phyloP scores from a whole-genome alignment of 1,140 invertebrate species.

The Drosophila leontia region DNA sequence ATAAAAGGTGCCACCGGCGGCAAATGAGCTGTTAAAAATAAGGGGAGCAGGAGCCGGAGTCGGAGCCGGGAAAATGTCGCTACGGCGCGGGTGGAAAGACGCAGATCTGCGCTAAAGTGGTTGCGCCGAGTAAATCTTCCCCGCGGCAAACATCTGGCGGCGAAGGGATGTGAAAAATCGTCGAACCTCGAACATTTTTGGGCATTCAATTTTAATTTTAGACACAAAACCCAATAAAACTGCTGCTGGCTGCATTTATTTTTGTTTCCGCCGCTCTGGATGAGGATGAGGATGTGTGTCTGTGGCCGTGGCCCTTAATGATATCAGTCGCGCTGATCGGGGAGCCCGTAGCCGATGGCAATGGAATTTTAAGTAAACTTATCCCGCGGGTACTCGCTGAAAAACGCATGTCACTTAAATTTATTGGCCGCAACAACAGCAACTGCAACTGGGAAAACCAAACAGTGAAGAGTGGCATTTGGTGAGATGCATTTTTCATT shows the following conservation, averaged over 20 bases:
- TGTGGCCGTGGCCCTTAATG: constrained; percentile 64
- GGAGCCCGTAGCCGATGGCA: constrained; percentile 63
- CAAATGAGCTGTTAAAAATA: constrained; percentile 72
- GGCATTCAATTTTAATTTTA: constrained; percentile 69
- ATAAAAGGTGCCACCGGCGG: constrained; percentile 60
- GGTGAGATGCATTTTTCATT: constrained; percentile 82
- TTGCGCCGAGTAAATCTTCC: constrained; percentile 40
- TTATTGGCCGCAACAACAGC: constrained; percentile 76
- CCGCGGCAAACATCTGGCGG: constrained; percentile 15
- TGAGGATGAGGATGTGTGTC: constrained; percentile 59
- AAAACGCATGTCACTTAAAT: constrained; percentile 83
- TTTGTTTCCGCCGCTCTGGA: constrained; percentile 50
- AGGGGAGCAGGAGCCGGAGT: background rate
- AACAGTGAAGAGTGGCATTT: constrained; percentile 34
- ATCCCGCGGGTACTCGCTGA: constrained; percentile 80
- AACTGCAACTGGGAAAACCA: constrained; percentile 35
- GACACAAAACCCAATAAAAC: constrained; percentile 65
- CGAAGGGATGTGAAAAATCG: constrained; percentile 51
- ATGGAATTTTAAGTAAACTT: constrained; percentile 76
- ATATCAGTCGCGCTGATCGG: constrained; percentile 71
- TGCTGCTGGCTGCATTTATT: constrained; percentile 58
- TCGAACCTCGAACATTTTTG: constrained; percentile 49
- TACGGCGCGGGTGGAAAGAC: constrained; percentile 12
- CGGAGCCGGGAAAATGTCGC: constrained; percentile 64
- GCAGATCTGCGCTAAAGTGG: constrained; percentile 57